Percentiles rank a stretch among this genome's conserved stretches.
These are phyloP conservation scores for Atherinomorus stipes DNA, from an alignment of 2,113 vertebrate species.

Conservation along the genomic window DNA sequence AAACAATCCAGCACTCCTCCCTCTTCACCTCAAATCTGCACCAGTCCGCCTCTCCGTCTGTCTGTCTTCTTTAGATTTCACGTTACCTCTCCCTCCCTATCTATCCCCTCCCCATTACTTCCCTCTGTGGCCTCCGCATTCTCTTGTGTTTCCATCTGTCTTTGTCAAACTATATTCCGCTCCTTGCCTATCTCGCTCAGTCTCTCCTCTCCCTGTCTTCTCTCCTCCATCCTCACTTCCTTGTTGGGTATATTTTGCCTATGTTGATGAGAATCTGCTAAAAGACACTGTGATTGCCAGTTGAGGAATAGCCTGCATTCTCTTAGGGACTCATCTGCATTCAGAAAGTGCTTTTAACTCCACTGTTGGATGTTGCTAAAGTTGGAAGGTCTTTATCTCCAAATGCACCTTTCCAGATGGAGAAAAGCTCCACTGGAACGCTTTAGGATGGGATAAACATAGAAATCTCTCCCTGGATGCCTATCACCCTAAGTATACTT, in stretches of 20 bases:
- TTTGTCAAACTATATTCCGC: slow-evolving; percentile 75
- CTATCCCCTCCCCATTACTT: slow-evolving; percentile 65
- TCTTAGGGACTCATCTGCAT: slow-evolving; percentile 60
- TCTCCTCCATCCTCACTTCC: slow-evolving; percentile 46
- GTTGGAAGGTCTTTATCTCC: slow-evolving; percentile 66
- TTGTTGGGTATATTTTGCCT: slow-evolving; percentile 56
- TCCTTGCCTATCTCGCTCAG: slow-evolving; percentile 63
- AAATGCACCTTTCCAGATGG: slow-evolving; percentile 64
- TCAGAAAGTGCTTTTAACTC: slow-evolving; percentile 49
- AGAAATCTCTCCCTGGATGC: slow-evolving; percentile 43
- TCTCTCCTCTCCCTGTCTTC: slow-evolving; percentile 53
- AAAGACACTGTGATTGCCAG: slow-evolving; percentile 57
- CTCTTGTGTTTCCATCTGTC: slow-evolving; percentile 74
- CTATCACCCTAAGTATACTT: slow-evolving; percentile 56
- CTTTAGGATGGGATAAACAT: slow-evolving; percentile 51
- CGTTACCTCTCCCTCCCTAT: slow-evolving; percentile 57
- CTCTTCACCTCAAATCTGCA: slow-evolving; percentile 55
- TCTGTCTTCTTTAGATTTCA: slow-evolving; percentile 70
- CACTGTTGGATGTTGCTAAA: slow-evolving; percentile 53
- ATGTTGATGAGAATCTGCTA: slow-evolving; percentile 70
- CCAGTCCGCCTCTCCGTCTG: slow-evolving; percentile 39
- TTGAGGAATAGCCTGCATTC: slow-evolving; percentile 66
- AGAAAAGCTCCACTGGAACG: slow-evolving; percentile 43
- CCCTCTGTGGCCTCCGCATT: slow-evolving; percentile 67
- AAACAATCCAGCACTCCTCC: slow-evolving; percentile 74